phyloP scores from a whole-genome alignment of 2,797 vertebrate genomes.

The Garrulus glandarius region DNA sequence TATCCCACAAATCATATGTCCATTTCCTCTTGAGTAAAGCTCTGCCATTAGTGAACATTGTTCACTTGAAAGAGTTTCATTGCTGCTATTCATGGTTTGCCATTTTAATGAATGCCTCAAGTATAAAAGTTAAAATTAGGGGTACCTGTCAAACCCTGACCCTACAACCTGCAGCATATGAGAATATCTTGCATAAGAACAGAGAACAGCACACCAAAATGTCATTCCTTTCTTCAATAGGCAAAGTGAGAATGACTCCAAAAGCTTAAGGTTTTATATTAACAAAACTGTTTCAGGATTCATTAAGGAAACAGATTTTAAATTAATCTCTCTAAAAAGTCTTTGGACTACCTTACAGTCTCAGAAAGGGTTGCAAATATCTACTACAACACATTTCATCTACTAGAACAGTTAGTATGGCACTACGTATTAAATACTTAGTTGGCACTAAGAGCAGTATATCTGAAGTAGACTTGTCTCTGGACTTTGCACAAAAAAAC shows the following conservation, averaged over 20 bases:
- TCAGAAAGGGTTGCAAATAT: background rate
- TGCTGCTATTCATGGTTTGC: background rate
- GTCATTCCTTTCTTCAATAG: background rate
- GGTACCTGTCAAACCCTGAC: background rate
- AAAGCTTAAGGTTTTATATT: background rate
- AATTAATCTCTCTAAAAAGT: background rate
- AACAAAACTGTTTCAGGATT: background rate
- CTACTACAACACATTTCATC: background rate
- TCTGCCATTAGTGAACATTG: background rate
- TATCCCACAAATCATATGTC: background rate
- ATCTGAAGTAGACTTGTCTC: background rate
- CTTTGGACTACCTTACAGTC: background rate
- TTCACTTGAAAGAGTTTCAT: background rate
- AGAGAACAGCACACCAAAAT: background rate
- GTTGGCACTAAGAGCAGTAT: background rate
- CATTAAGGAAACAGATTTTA: background rate
- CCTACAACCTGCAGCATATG: background rate
- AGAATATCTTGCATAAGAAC: background rate
- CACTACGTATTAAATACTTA: background rate
- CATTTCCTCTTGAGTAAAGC: background rate
- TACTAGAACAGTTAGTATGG: background rate
- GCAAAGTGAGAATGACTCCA: background rate
- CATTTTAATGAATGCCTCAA: background rate
- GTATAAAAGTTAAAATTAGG: background rate
- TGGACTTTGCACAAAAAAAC: background rate